Conservation (phyloP, 2,113 vertebrate species). For the Mesocricetus auratus region DNA sequence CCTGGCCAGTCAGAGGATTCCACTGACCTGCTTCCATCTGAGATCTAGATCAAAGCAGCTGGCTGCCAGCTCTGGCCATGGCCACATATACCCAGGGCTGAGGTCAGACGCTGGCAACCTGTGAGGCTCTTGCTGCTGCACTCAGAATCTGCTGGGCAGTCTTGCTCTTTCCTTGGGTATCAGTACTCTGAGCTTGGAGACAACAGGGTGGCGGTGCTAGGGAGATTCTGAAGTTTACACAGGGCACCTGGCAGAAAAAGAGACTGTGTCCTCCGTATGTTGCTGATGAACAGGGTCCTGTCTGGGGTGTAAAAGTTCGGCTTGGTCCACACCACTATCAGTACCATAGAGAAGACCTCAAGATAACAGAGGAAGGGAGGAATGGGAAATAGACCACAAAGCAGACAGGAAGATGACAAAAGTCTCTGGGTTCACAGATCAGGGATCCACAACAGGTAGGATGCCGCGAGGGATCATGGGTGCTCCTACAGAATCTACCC, state of each 20-base stretch:
- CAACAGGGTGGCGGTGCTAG: neutral
- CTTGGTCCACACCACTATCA: neutral
- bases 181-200: neutral
- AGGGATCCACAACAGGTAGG: neutral
- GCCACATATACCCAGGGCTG: neutral
- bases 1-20: neutral
- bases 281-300: neutral
- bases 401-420: neutral
- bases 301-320: neutral
- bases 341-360: neutral
- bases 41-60: constrained; percentile 41
- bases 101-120: neutral
- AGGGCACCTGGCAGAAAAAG: neutral
- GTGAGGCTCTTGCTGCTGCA: neutral
- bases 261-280: accelerated
- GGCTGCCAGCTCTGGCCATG: neutral
- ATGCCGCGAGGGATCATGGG: accelerated
- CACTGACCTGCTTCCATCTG: neutral
- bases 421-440: accelerated
- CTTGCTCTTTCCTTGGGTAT: neutral
- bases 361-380: neutral
- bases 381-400: neutral
- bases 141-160: neutral
- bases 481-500: neutral
- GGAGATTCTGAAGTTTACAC: accelerated